Conservation (phyloP, 64 coral and sea anemone genomes). For the Montipora foliosa region DNA sequence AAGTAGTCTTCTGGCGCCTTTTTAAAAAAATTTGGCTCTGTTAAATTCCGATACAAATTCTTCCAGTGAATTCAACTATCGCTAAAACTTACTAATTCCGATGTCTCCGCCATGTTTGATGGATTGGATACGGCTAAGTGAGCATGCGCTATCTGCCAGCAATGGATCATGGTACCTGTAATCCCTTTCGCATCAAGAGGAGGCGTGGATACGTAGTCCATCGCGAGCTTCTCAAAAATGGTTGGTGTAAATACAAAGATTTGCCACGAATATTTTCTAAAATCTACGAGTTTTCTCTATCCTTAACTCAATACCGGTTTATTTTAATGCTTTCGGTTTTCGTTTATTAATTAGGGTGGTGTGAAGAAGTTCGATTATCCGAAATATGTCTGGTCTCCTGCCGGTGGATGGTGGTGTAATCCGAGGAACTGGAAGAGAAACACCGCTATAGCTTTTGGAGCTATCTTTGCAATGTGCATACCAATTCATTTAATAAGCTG, state of each 20-base stretch:
- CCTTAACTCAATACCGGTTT: not conserved
- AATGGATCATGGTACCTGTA: not conserved
- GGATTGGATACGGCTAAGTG: not conserved
- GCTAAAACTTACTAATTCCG: conserved; percentile 37
- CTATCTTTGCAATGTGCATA: conserved; percentile 71
- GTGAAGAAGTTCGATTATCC: conserved; percentile 98
- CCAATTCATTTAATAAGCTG: conserved; percentile 81
- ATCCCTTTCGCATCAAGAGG: not conserved
- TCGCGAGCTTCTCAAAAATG: not conserved
- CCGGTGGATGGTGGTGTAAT: conserved; percentile 99
- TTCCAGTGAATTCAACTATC: conserved; percentile 25
- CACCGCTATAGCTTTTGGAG: conserved; percentile 88
- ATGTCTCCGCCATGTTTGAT: conserved; percentile 39
- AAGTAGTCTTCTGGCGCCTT: not conserved
- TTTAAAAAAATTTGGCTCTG: not conserved
- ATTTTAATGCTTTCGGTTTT: not conserved
- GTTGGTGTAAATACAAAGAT: not conserved
- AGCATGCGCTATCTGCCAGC: not conserved
- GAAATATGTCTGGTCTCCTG: conserved; percentile 97
- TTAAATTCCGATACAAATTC: not conserved
- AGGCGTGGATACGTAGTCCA: conserved; percentile 1
- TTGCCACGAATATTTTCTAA: not conserved
- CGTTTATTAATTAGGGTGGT: conserved; percentile 69
- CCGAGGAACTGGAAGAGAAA: conserved; percentile 98
- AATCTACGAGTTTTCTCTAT: not conserved